A percentile compares a stretch with the other conserved stretches of the same genome.
Conservation (phyloP, 2,113 vertebrate genomes). For the Spermophilus dauricus region DNA sequence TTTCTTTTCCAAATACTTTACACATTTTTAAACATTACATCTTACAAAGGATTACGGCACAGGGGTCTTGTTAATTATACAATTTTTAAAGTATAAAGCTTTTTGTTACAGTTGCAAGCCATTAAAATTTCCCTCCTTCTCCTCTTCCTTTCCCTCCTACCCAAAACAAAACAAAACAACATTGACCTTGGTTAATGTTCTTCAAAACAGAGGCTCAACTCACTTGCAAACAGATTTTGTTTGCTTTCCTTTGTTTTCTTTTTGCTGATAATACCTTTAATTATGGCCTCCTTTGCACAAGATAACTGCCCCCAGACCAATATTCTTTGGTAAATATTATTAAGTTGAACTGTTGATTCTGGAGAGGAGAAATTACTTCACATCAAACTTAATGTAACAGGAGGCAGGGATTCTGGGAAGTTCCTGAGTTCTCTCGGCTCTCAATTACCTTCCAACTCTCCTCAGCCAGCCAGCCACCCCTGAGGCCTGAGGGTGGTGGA, state of each 20-base stretch:
- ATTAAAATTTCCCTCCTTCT: background rate
- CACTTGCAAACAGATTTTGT: background rate
- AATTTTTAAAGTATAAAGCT: background rate
- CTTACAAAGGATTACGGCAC: background rate
- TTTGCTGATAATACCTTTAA: background rate
- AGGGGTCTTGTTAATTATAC: background rate
- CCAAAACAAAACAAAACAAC: background rate
- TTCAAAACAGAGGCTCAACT: background rate
- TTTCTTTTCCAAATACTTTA: background rate
- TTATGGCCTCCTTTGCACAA: background rate
- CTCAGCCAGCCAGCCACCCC: background rate
- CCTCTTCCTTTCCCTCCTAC: background rate
- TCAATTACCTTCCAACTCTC: background rate
- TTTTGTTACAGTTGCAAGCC: background rate
- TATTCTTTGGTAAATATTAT: conserved; percentile 31
- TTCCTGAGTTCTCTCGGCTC: background rate
- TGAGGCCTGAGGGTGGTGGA: too few species aligned
- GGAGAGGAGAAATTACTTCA: background rate
- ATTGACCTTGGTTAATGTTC: background rate
- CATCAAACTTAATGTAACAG: background rate
- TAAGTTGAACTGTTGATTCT: background rate
- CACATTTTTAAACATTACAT: background rate
- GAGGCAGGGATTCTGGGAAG: background rate
- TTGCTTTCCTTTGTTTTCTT: conserved; percentile 22
- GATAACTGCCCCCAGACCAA: background rate